Base-by-base conservation (phyloP, 2,888 invertebrate species). In the Argyresthia albistria region DNA sequence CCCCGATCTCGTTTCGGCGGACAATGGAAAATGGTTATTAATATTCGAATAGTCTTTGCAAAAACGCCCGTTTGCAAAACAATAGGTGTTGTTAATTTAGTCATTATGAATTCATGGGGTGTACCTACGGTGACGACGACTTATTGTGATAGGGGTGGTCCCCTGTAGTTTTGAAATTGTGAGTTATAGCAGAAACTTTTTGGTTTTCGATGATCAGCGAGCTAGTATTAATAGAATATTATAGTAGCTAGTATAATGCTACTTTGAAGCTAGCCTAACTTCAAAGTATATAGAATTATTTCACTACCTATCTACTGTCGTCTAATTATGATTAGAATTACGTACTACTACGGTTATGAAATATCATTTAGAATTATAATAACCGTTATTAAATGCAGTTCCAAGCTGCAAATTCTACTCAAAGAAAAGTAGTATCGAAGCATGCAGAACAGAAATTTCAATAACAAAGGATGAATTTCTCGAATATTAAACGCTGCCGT, bases 21-120 rank as follows among this genome's bases (percentile, higher is more conserved):
- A 86, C 84, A 84, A 83, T 80, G 65, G 72, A 53, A 73, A 72
- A 73, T 73, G 76, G 76, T 77, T 81, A 86, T 87, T 86, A 86
- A 86, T 84, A 84, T 84, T 84, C 76, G 67, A 66, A 76, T 76
- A 73, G 47, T 53, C 46, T 53, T 25, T 50, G 72, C 77, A 86
- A 84, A 86, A 84, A 82, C 76, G 76, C 66, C 66, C 70, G 61
- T 35, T 43, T 63, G 66, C 73, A 70, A 77, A 78, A 87, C 87
- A 87, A 87, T 87, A 82, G 86, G 78, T 83, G 80, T 74, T 81
- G 82, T 87, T 87, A 87, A 87, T 87, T 84, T 78, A 72, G 77
- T 87, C 83, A 82, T 84, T 87, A 84, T 69, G 71, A 65, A 86
- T 86, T 83, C 84, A 80, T 78, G 74, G 86, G 81, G 82, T 66